phyloP scores from a whole-genome alignment of 1,140 invertebrate genomes.

The Neodiprion lecontei region DNA sequence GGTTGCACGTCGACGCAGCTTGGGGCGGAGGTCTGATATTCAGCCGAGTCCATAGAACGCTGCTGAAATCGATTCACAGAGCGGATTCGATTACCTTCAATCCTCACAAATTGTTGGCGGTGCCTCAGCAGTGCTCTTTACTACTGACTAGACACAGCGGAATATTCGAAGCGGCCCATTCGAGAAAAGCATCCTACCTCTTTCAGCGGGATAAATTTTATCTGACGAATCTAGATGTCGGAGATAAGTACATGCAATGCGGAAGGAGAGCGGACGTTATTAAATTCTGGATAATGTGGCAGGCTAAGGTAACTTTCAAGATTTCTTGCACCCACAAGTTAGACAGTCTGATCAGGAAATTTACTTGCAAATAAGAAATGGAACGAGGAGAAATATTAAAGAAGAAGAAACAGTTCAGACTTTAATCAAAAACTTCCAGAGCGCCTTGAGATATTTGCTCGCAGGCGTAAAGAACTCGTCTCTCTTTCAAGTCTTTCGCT shows the following conservation, averaged over 20 bases:
- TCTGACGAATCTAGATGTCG: conserved; percentile 68
- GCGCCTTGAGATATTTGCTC: conserved; percentile 4
- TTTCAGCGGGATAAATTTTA: conserved; percentile 76
- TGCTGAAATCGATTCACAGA: conserved; percentile 66
- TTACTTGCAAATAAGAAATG: no score
- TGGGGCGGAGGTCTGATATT: conserved; percentile 75
- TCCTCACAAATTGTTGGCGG: conserved; percentile 73
- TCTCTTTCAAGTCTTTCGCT: conserved; percentile 23
- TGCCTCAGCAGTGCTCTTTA: conserved; percentile 71
- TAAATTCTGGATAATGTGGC: conserved; percentile 77
- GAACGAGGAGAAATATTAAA: background rate
- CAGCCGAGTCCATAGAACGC: conserved; percentile 63
- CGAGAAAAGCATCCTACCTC: conserved; percentile 66
- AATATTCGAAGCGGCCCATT: conserved; percentile 62
- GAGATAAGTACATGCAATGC: conserved; percentile 74
- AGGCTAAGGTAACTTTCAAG: conserved; percentile 57
- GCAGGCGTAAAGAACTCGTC: conserved; percentile 11
- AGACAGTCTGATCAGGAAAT: no score
- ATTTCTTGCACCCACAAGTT: background rate
- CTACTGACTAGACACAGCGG: conserved; percentile 60
- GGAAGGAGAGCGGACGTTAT: conserved; percentile 73
- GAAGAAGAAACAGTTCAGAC: background rate
- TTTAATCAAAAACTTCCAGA: background rate
- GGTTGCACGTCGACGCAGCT: conserved; percentile 76
- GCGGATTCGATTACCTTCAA: conserved; percentile 75